phyloP scores from a whole-genome alignment of 2,888 invertebrate species.

The Apodemia hepburni region DNA sequence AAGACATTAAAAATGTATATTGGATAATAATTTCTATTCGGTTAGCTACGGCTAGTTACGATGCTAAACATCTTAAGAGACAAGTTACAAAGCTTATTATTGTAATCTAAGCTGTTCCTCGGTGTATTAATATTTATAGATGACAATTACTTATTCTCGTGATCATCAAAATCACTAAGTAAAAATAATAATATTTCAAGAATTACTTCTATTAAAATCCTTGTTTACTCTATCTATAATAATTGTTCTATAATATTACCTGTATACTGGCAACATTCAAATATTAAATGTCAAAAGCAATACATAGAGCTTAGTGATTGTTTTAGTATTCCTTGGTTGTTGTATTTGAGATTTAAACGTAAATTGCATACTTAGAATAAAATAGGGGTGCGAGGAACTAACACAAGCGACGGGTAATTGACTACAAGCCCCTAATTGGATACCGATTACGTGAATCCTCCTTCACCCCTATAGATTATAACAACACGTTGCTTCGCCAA shows the following conservation, averaged over 20 bases:
- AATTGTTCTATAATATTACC: background rate
- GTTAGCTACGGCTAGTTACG: too few relatives aligned
- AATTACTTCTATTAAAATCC: too few relatives aligned
- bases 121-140: too few relatives aligned
- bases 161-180: too few relatives aligned
- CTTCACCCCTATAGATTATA: conserved; percentile 28
- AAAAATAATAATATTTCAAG: too few relatives aligned
- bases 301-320: conserved; percentile 9
- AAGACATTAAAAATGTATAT: too few relatives aligned
- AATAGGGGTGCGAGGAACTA: conserved; percentile 24
- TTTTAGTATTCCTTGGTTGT: conserved; percentile 7
- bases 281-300: conserved; percentile 7
- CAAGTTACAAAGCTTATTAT: too few relatives aligned
- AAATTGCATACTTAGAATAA: conserved; percentile 10
- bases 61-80: too few relatives aligned
- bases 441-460: conserved; percentile 31
- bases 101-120: too few relatives aligned
- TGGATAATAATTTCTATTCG: too few relatives aligned
- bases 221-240: conserved; percentile 3
- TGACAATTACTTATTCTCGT: too few relatives aligned
- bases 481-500: conserved; percentile 23
- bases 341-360: conserved; percentile 9
- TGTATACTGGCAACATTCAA: background rate
- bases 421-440: conserved; percentile 37
- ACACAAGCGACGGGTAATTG: conserved; percentile 33